Base-by-base conservation (phyloP, 2,113 vertebrate genomes). In the Tragulus kanchil region DNA sequence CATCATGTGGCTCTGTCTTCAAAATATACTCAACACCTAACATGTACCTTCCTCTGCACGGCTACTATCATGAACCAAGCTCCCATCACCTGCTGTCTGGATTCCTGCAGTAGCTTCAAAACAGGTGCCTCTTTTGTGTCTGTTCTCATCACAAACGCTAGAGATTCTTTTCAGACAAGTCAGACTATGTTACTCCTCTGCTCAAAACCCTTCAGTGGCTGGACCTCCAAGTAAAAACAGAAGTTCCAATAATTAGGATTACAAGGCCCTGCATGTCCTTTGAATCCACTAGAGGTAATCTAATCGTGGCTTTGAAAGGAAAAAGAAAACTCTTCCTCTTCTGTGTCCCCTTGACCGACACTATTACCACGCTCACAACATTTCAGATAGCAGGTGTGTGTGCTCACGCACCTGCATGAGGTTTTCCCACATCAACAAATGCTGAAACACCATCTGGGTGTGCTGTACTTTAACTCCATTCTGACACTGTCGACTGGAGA, bases 331-430 rank as follows among this genome's bases (percentile, higher is more conserved):
- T 78, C 28, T 89, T 89, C 54, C 2, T 19, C 50, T 10, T 48
- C 28, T 21, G 19, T 85, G 77, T 89, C 25, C 61, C 26, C 14
- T 89, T 75, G 15, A n/a, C 14, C 61, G 4, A 89, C 16, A 42
- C 31, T 77, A 50, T 58, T n/a, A 64, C 15, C 11, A 11, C 52
- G 61, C 13, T 67, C 61, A 54, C n/a, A 77, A 23, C 0, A 3
- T 25, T 45, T 93, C 42, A 67, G 59, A 77, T 6, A 45, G 3
- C 25, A n/a, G 2, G 54, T 11, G 52, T 52, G 56, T 73, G 11
- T 69, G 17, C 11, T 16, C 36, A 19, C 0, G 0, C 10, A 0
- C 1, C 31, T 9, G 65, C 36, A 8, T 36, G 15, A 3, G 1
- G 1, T 31, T 31, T 86, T 21, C 61, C n/a, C 42, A 75, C 17